A percentile compares a stretch with the other conserved stretches of the same genome.
Evolutionary conservation across 2,888 invertebrate species (phyloP).

Genomic region (Colostygia pectinataria): DNA sequence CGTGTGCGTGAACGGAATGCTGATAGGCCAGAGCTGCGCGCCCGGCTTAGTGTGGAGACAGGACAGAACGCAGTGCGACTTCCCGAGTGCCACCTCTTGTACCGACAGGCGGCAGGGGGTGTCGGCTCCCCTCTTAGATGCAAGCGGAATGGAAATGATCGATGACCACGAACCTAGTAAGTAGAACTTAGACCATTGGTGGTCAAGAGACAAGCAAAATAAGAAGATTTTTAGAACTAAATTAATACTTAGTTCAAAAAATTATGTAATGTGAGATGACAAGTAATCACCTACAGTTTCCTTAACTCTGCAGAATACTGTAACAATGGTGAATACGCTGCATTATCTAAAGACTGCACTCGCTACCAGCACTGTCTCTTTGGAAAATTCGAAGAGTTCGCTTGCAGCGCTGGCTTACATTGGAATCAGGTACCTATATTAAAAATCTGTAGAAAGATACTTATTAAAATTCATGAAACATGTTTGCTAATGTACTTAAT

Average conservation of each 20-base stretch:
- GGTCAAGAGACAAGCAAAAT: too few relatives aligned
- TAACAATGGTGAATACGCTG: constrained; percentile 85
- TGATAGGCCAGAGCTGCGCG: constrained; percentile 88
- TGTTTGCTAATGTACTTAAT: neutral
- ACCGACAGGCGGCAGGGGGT: constrained; percentile 59
- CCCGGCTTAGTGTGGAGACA: constrained; percentile 89
- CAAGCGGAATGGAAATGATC: constrained; percentile 47
- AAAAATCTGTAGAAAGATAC: neutral
- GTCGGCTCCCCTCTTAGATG: constrained; percentile 50
- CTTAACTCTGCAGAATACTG: constrained; percentile 67
- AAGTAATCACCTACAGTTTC: neutral
- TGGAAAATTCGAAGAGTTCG: constrained; percentile 88
- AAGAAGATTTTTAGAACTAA: too few relatives aligned
- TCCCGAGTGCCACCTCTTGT: constrained; percentile 87
- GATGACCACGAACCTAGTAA: constrained; percentile 45
- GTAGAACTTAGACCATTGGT: too few relatives aligned
- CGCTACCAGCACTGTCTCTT: constrained; percentile 91
- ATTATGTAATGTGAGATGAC: neutral
- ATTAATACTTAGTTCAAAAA: too few relatives aligned
- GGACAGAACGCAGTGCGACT: constrained; percentile 87
- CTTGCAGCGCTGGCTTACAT: constrained; percentile 88
- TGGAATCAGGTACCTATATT: constrained; percentile 85
- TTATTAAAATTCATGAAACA: neutral
- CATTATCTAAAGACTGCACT: constrained; percentile 87
- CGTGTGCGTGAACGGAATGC: constrained; percentile 89